Evolutionary conservation across 2,888 invertebrate genomes (phyloP), one percentile per base, ranked within the genome.

Genomic region (Gymnocheta viridis): DNA sequence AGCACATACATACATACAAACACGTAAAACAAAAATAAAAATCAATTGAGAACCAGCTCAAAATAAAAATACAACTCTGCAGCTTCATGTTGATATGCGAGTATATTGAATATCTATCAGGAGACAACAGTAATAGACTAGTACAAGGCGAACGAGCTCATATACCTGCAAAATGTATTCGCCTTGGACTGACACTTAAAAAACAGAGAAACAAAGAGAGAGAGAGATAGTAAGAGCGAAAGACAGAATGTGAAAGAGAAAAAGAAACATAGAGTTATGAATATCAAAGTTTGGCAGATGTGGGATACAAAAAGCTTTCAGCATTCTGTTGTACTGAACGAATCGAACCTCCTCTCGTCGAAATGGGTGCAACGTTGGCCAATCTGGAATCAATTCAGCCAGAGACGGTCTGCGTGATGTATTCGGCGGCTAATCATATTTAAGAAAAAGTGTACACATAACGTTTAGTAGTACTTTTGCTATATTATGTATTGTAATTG

Each of bases 341-440:
- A 19, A 51, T 86, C 90, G 87, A 89, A 97, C 96, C 96, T 97
- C 96, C 94, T 95, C 90, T 84, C 91, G 91, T 86, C 91, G 91
- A 89, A 92, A 92, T 86, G 92, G 92, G 87, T 92, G 92, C 82
- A 92, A 88, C 92, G 95, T 95, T 91, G 98, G 98, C 98, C 98
- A 98, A 94, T 98, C 98, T 91, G 98, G 98, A 93, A 98, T 98
- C 94, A 98, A 94, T 94, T 98, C 98, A 91, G 97, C 97, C 93
- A 98, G 94, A 91, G 97, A 97, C 92, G 95, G 96, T 94, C 97
- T 95, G 94, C 97, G 95, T 89, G 94, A 93, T 92, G 93, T 91
- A 92, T 12, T 70, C 19, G 91, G 90, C 77, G 90, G 88, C 92
- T 92, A 90, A 41, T 85, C 78, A 44, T 32, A 14, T 79, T 82